phyloP scores from a whole-genome alignment of 37 sponge, comb jelly and placozoan species.

The Theonella swinhoei region DNA sequence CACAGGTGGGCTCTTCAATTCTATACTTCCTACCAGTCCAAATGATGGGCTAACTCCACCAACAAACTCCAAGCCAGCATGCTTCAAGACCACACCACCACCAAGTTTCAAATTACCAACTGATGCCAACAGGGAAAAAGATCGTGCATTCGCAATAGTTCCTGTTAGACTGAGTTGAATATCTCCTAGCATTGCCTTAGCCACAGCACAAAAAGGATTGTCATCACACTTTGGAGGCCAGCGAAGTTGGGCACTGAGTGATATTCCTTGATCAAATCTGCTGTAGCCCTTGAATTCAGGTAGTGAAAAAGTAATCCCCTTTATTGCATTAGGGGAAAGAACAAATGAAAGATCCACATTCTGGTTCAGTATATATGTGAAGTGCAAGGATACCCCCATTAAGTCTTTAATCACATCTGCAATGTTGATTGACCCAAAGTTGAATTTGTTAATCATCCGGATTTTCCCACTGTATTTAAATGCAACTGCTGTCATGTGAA shows the following conservation, averaged over 20 bases:
- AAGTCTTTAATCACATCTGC: background rate
- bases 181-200: conserved; percentile 24
- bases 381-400: background rate
- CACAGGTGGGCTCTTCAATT: background rate
- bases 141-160: background rate
- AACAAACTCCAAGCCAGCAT: conserved; percentile 16
- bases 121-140: background rate
- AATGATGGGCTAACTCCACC: background rate
- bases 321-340: background rate
- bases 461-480: background rate
- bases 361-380: background rate
- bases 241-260: background rate
- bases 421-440: background rate
- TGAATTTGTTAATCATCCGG: background rate
- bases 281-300: background rate
- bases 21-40: conserved; percentile 12
- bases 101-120: conserved; percentile 9
- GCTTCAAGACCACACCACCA: conserved; percentile 2
- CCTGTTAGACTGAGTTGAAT: conserved; percentile 1
- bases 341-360: background rate
- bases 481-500: background rate
- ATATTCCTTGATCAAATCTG: background rate
- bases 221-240: conserved; percentile 4
- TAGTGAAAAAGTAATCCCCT: background rate
- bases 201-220: conserved; percentile 26